Conservation (phyloP, 2,888 invertebrate species). For the Molorchus minor region DNA sequence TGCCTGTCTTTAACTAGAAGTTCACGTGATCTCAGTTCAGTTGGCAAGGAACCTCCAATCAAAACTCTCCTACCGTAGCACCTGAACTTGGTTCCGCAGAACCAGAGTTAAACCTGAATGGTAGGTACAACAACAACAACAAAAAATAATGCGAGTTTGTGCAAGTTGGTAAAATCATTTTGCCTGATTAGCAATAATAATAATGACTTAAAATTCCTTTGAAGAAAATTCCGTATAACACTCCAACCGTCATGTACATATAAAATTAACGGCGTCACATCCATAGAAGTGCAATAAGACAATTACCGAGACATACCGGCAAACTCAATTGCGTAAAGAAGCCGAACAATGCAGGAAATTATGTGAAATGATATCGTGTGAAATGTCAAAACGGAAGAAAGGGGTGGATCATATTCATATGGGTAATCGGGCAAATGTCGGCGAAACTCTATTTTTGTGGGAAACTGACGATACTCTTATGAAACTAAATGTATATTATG, state of each 20-base stretch:
- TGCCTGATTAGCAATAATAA: too few species aligned
- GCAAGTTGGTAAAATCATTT: too few species aligned
- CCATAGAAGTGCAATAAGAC: constrained; percentile 45
- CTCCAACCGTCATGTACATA: constrained; percentile 13
- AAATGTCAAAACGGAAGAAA: constrained; percentile 47
- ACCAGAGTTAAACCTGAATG: too few species aligned
- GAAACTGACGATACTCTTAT: constrained; percentile 18
- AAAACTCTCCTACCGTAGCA: too few species aligned
- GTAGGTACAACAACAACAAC: too few species aligned
- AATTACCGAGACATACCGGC: constrained; percentile 43
- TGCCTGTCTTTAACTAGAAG: too few species aligned
- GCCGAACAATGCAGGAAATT: constrained; percentile 50
- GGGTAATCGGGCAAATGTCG: constrained; percentile 20
- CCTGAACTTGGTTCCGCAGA: too few species aligned
- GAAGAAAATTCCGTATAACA: too few species aligned
- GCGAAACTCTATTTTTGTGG: constrained; percentile 28
- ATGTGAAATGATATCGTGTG: constrained; percentile 52
- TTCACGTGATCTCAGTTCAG: too few species aligned
- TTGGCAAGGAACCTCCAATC: too few species aligned
- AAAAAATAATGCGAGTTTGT: too few species aligned
- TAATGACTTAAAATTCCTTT: constrained; percentile 11
- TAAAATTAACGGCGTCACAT: constrained; percentile 39
- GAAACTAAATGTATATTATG: not conserved
- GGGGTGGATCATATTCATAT: constrained; percentile 42
- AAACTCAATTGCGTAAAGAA: constrained; percentile 42